These are phyloP conservation scores for Deladenus siricidicola DNA, from an alignment of 2,888 invertebrate genomes.

Conservation along the genomic window DNA sequence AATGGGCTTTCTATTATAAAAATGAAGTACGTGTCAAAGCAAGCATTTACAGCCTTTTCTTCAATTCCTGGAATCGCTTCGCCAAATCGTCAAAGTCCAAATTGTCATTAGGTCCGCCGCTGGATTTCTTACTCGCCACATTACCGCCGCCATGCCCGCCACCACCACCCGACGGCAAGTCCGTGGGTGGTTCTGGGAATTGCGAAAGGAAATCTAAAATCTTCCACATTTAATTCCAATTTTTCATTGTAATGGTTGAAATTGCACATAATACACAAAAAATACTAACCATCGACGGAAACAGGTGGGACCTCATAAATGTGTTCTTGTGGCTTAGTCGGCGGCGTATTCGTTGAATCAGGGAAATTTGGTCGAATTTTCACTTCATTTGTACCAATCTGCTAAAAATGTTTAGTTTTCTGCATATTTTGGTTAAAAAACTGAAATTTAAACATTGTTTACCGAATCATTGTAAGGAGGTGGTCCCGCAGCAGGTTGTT, in stretches of 20 bases:
- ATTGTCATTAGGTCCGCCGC: slow-evolving; percentile 21
- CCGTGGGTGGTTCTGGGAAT: slow-evolving; percentile 44
- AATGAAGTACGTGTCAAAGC: neutral
- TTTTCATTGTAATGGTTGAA: neutral
- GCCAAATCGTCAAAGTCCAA: slow-evolving; percentile 46
- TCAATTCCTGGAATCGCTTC: slow-evolving; percentile 42
- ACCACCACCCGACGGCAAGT: slow-evolving; percentile 16
- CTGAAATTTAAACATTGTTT: too few relatives aligned
- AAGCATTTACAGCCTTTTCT: slow-evolving; percentile 26
- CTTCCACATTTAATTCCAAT: too few relatives aligned
- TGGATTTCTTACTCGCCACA: too few relatives aligned
- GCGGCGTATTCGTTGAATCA: too few relatives aligned
- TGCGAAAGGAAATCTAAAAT: neutral
- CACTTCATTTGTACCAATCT: too few relatives aligned
- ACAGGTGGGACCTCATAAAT: slow-evolving; percentile 34
- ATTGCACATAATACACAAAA: neutral
- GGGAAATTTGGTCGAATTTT: too few relatives aligned
- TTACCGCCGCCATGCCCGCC: neutral
- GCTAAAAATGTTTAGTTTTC: too few relatives aligned
- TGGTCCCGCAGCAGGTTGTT: too few relatives aligned
- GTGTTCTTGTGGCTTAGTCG: slow-evolving; percentile 17
- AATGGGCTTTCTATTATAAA: neutral
- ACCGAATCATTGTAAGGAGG: too few relatives aligned
- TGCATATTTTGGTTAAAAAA: too few relatives aligned
- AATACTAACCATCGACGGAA: slow-evolving; percentile 10